Percentiles rank a stretch among this genome's conserved stretches.
These are phyloP conservation scores for Naja naja DNA, from an alignment of 2,113 vertebrate species.

Conservation along the genomic window DNA sequence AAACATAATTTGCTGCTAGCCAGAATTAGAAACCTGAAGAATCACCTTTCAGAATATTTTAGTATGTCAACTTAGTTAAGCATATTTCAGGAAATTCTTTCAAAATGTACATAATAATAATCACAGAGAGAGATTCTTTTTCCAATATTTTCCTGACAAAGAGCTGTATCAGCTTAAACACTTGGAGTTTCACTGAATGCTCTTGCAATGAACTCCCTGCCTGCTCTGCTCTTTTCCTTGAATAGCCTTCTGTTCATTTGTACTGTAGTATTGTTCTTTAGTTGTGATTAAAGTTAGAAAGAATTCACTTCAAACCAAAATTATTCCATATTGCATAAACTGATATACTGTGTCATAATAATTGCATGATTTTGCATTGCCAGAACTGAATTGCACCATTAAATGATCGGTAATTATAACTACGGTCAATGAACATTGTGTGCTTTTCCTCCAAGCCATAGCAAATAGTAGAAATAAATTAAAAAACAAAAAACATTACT, in stretches of 20 bases:
- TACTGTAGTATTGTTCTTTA: not conserved
- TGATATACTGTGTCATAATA: not conserved
- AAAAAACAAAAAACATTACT: conserved; percentile 18
- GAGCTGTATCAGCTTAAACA: not conserved
- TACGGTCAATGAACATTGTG: not conserved
- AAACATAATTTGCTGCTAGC: not conserved
- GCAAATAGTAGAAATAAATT: conserved; percentile 1
- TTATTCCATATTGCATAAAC: not conserved
- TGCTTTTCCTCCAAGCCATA: conserved; percentile 18
- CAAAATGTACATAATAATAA: not conserved
- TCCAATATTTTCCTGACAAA: not conserved
- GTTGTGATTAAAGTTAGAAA: not conserved
- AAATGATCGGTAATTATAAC: conserved; percentile 23
- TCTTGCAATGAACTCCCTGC: not conserved
- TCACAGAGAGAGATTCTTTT: not conserved
- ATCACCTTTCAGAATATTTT: not conserved
- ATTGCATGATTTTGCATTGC: not conserved
- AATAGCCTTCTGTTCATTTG: not conserved
- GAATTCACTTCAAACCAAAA: conserved; percentile 2
- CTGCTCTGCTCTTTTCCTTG: not conserved
- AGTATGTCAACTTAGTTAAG: not conserved
- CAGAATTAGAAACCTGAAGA: not conserved
- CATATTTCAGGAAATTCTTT: not conserved
- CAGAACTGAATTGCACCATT: conserved; percentile 26
- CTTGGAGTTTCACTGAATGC: not conserved